phyloP scores from a whole-genome alignment of 2,797 vertebrate species.

The Hippocampus kuda region DNA sequence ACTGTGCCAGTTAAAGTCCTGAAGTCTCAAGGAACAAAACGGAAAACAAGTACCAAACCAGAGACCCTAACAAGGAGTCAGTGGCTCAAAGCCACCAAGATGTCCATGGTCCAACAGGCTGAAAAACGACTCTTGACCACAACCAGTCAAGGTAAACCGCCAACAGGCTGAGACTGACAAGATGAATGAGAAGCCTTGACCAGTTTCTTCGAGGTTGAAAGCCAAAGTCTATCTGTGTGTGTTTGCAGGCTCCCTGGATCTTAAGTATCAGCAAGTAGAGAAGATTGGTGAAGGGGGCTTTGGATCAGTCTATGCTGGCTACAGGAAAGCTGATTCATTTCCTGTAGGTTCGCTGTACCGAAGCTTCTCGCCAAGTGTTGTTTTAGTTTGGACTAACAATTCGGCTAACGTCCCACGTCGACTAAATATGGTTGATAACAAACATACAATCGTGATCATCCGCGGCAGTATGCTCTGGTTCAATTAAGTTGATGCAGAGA shows the following conservation, averaged over 20 bases:
- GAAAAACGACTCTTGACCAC: neutral
- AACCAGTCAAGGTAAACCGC: neutral
- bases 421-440: no score
- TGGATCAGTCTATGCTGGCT: conserved; percentile 6
- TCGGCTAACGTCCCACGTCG: no score
- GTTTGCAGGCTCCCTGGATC: neutral
- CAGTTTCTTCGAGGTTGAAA: neutral
- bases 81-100: conserved; percentile 5
- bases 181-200: neutral
- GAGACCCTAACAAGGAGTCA: conserved; percentile 5
- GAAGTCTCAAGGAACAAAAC: neutral
- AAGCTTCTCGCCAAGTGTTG: neutral
- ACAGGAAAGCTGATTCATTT: conserved; percentile 3
- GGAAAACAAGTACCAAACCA: neutral
- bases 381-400: neutral
- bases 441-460: no score
- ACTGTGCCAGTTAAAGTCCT: neutral
- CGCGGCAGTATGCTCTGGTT: no score
- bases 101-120: neutral
- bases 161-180: neutral
- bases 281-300: conserved; percentile 10
- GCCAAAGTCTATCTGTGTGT: neutral
- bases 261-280: conserved; percentile 1
- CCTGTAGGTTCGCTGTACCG: neutral
- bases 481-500: no score